A percentile compares a stretch with the other conserved stretches of the same genome.
phyloP scores from a whole-genome alignment of 2,113 vertebrate species.

The Ailurus styani region DNA sequence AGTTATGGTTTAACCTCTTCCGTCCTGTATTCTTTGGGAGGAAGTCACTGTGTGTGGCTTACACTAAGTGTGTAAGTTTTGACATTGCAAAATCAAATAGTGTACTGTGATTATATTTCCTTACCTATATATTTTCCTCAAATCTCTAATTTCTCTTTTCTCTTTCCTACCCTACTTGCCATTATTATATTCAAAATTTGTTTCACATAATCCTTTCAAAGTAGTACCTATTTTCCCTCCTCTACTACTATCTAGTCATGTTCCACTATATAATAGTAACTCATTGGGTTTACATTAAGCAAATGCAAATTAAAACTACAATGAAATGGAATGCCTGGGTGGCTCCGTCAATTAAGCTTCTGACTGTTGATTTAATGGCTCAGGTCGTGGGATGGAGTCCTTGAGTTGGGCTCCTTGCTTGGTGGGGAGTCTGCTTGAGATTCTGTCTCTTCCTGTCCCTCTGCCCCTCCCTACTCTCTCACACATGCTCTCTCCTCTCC shows the following conservation, averaged over 20 bases:
- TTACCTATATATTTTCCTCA: neutral
- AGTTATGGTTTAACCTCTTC: neutral
- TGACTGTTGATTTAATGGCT: neutral
- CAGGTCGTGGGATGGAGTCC: neutral
- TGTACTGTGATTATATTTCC: neutral
- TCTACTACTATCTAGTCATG: neutral
- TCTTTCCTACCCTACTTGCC: neutral
- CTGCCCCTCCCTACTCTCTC: neutral
- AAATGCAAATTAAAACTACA: neutral
- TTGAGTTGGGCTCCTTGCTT: neutral
- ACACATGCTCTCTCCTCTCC: neutral
- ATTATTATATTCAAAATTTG: neutral
- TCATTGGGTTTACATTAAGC: neutral
- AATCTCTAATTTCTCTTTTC: neutral
- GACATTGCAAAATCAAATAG: neutral
- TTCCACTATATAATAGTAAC: neutral
- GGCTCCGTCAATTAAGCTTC: neutral
- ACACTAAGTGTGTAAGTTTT: neutral
- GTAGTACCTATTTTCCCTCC: neutral
- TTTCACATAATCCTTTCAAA: neutral
- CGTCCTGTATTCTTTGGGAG: neutral
- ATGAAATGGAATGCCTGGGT: neutral
- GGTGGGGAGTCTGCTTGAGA: neutral
- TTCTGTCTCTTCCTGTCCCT: neutral
- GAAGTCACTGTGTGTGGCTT: neutral